Percentiles rank a stretch among this genome's conserved stretches.
phyloP scores from a whole-genome alignment of 1,140 invertebrate genomes.

The Bradynema listronoti region DNA sequence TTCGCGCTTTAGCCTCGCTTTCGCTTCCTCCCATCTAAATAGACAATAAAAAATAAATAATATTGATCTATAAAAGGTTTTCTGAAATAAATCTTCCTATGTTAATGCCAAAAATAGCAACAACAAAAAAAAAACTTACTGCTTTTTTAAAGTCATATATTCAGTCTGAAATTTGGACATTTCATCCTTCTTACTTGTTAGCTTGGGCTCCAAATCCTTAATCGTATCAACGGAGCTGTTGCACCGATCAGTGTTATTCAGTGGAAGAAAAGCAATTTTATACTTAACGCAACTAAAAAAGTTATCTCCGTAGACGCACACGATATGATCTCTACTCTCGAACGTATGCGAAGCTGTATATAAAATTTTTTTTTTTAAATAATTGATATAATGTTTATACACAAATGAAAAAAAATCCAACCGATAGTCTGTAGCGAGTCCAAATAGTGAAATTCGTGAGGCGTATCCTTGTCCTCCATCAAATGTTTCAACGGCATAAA shows the following conservation, averaged over 20 bases:
- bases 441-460: conserved; percentile 52
- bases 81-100: not conserved
- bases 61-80: not conserved
- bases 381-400: not conserved
- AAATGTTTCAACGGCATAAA: conserved; percentile 51
- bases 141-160: conserved; percentile 52
- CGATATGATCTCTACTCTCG: conserved; percentile 41
- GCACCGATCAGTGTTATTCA: conserved; percentile 14
- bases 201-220: conserved; percentile 28
- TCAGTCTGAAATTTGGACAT: conserved; percentile 53
- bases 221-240: conserved; percentile 33
- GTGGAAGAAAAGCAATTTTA: conserved; percentile 29
- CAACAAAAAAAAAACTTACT: conserved; percentile 25
- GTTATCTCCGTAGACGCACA: conserved; percentile 57
- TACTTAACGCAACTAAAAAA: conserved; percentile 49
- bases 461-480: conserved; percentile 57
- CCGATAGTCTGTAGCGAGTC: conserved; percentile 51
- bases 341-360: conserved; percentile 44
- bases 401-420: conserved; percentile 1
- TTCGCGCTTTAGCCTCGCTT: conserved; percentile 21
- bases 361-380: not conserved
- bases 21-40: conserved; percentile 29
- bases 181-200: conserved; percentile 48
- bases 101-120: not conserved
- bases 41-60: not conserved